These are phyloP conservation scores for Agelaius tricolor DNA, from an alignment of 2,113 vertebrate species.

Conservation along the genomic window DNA sequence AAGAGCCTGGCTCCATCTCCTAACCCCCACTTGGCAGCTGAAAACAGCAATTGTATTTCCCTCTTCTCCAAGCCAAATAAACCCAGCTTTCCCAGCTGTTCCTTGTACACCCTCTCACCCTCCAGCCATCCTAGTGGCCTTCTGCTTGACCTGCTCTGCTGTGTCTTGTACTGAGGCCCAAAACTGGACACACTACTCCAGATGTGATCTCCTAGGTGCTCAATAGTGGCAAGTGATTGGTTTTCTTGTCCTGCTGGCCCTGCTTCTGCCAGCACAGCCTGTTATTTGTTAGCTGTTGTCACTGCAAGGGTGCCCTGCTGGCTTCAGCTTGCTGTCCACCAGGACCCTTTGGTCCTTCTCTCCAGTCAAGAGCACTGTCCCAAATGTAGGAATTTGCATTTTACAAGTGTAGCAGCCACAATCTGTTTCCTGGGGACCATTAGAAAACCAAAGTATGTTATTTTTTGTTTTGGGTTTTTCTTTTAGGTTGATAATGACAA, in stretches of 20 bases:
- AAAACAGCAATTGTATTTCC: background rate
- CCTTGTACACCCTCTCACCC: fast-evolving
- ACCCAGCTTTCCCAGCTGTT: background rate
- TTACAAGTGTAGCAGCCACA: background rate
- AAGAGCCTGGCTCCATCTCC: background rate
- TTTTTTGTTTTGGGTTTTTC: background rate
- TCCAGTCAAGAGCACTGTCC: background rate
- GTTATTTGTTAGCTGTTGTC: background rate
- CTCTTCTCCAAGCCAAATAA: background rate
- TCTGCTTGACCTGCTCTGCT: background rate
- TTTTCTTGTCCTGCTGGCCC: background rate
- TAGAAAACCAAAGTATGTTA: background rate
- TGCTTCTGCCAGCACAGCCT: background rate
- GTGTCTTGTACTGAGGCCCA: background rate
- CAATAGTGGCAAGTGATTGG: background rate
- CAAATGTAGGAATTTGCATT: background rate
- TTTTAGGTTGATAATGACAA: background rate
- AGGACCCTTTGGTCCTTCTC: background rate
- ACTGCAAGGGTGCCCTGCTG: background rate
- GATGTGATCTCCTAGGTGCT: background rate
- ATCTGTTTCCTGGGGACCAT: background rate
- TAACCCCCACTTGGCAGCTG: background rate
- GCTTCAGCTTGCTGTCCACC: background rate
- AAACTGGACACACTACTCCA: background rate
- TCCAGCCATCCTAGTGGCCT: background rate